A percentile compares a stretch with the other conserved stretches of the same genome.
Evolutionary conservation across 2,888 invertebrate genomes (phyloP).

Genomic region (Lepidonotus clava): DNA sequence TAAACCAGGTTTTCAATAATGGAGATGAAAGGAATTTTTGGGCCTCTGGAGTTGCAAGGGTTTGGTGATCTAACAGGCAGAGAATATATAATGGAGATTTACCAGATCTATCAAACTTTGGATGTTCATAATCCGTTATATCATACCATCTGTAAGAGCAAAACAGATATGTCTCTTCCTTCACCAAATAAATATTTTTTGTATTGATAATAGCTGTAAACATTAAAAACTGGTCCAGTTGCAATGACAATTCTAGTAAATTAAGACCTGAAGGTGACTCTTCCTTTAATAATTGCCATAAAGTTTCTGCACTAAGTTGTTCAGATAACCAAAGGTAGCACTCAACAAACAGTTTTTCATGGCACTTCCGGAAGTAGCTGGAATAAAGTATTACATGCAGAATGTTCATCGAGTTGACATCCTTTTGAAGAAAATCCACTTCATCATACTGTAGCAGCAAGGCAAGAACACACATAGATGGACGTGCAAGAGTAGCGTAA

Average conservation of each 20-base stretch:
- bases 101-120: neutral
- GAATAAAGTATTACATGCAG: neutral
- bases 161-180: neutral
- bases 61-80: neutral
- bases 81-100: neutral
- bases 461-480: neutral
- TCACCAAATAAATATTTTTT: neutral
- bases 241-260: neutral
- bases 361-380: neutral
- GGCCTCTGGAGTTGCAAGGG: neutral
- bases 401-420: neutral
- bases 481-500: neutral
- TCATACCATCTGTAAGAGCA: neutral
- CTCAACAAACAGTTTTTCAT: neutral
- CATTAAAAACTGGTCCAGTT: neutral
- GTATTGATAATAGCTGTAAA: neutral
- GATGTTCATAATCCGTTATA: neutral
- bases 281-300: neutral
- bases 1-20: neutral
- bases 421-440: neutral
- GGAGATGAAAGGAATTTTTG: neutral
- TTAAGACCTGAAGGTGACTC: neutral
- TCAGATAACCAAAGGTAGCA: neutral
- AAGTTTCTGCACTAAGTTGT: neutral
- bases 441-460: neutral